These are phyloP conservation scores for Rachycentron canadum DNA, from an alignment of 2,797 vertebrate species.

Conservation along the genomic window DNA sequence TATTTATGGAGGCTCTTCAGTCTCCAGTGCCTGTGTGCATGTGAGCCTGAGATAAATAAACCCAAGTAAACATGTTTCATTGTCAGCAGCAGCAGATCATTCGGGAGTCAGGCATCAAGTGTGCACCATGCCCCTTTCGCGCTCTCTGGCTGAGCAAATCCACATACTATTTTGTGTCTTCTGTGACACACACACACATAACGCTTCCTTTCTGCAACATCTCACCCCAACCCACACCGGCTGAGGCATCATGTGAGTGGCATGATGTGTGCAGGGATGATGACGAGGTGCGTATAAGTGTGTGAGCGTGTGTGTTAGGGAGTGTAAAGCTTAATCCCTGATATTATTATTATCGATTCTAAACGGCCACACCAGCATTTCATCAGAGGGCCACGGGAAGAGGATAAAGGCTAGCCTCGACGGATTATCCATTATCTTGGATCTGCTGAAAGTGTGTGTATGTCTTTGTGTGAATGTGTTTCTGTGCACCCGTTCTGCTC, in stretches of 20 bases:
- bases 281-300: neutral
- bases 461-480: constrained; percentile 2
- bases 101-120: constrained; percentile 1
- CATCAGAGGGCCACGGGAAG: constrained; percentile 45
- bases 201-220: constrained; percentile 15
- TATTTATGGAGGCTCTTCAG: constrained; percentile 33
- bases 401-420: constrained; percentile 7
- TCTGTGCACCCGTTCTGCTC: neutral
- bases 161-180: constrained; percentile 18
- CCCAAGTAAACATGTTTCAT: constrained; percentile 22
- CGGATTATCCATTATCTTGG: constrained; percentile 41
- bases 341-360: constrained; percentile 63
- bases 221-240: neutral
- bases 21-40: neutral
- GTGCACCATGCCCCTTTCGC: constrained; percentile 3
- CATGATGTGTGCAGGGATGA: constrained; percentile 6
- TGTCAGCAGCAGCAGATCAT: constrained; percentile 33
- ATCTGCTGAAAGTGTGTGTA: constrained; percentile 18
- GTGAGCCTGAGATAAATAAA: constrained; percentile 19
- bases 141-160: constrained; percentile 12
- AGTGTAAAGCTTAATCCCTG: constrained; percentile 37
- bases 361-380: constrained; percentile 51
- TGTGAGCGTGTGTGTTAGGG: neutral
- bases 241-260: constrained; percentile 18
- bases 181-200: constrained; percentile 18